Base-by-base conservation (phyloP, 2,888 invertebrate species). In the Meteorus cinctellus region DNA sequence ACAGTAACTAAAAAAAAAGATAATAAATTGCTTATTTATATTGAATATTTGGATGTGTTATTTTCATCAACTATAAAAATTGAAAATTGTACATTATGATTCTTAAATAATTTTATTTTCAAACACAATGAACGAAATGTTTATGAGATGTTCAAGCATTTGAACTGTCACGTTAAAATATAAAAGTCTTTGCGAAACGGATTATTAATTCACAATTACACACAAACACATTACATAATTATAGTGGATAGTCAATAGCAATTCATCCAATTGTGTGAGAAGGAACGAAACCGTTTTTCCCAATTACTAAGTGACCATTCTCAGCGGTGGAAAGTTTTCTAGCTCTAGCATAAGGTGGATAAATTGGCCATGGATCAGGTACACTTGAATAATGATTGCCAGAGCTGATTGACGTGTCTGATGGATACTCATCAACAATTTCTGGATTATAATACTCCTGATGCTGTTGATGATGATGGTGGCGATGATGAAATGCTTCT, bases 321-420 rank as follows among this genome's bases (percentile, higher is more conserved):
- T 12, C 31, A 36, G 41, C 6, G n/a, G 6, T 16, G 0, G 14
- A 19, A 71, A 76, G 70, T 41, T 73, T 74, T 55, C 66, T 62
- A 0, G 77, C 77, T 48, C 77, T 74, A 4, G 74, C 76, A 41
- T 76, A 65, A 1, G 78, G 68, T 12, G 74, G 48, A 66, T 76
- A 74, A 60, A 78, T 62, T 0, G 24, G 70, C 79, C 79, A 79
- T 14, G 55, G 67, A 66, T 77, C 77, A 19, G 77, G 14, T 10
- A 27, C 55, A 6, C 75, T 48, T 1, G 36, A 8, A 16, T 77
- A 68, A 4, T 74, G 63, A 68, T 62, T 63, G 1, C 34, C 45
- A 2, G n/a, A 55, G n/a, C n/a, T 55, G 2, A 55, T 34, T 0
- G 65, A 55, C 41, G 74, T 71, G 0, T 80, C 77, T 19, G 36